phyloP scores from a whole-genome alignment of 2,797 vertebrate species.

The Megaceryle alcyon region DNA sequence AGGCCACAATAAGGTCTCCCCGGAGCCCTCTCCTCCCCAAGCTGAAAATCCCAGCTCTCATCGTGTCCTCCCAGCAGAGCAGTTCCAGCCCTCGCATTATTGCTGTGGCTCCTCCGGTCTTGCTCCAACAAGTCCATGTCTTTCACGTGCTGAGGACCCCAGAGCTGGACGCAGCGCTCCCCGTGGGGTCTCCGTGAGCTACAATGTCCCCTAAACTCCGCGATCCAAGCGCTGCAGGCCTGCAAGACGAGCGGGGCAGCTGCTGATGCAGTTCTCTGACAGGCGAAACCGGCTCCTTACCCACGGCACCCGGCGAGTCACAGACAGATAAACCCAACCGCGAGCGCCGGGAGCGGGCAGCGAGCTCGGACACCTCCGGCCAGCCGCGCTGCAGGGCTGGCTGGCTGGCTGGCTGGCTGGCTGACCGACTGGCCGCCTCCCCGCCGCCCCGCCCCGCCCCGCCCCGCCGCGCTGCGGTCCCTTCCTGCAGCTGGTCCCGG shows the following conservation, averaged over 20 bases:
- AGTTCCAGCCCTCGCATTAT: not conserved
- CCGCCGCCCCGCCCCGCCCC: not conserved
- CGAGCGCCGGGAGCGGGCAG: not conserved
- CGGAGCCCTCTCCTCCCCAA: not conserved
- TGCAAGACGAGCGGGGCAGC: not conserved
- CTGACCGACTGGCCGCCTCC: no score
- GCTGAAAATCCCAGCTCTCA: not conserved
- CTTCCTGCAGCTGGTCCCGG: slow-evolving; percentile 78
- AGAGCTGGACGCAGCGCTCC: not conserved
- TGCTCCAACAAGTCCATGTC: not conserved
- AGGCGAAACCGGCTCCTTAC: not conserved
- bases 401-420: no score
- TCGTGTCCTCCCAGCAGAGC: not conserved
- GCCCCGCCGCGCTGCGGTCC: slow-evolving; percentile 55
- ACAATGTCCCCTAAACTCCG: not conserved
- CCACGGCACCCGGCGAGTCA: not conserved
- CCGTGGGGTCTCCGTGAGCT: not conserved
- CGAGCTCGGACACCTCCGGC: fast-evolving
- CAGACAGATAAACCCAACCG: no score
- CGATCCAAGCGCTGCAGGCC: not conserved
- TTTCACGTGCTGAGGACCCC: not conserved
- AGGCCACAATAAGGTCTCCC: not conserved
- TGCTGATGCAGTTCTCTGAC: not conserved
- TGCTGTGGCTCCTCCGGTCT: not conserved
- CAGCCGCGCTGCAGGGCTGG: no score